These are phyloP conservation scores for Cephus runcator DNA, from an alignment of 2,888 invertebrate species.

Conservation along the genomic window DNA sequence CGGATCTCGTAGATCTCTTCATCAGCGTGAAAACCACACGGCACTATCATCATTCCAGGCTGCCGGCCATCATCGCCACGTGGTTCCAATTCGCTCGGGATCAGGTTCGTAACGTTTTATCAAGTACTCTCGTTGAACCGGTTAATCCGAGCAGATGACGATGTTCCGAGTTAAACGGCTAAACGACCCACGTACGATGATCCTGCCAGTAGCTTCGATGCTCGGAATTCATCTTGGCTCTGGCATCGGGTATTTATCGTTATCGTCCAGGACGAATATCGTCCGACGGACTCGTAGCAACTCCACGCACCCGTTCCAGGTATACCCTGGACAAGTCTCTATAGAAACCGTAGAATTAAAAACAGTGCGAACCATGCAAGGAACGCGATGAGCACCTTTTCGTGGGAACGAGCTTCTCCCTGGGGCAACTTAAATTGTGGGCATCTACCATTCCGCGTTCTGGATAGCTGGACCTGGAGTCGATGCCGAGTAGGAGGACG, in stretches of 20 bases:
- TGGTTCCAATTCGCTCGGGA: conserved; percentile 94
- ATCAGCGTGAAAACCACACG: conserved; percentile 96
- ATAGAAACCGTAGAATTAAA: not conserved
- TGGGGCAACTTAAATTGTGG: not conserved
- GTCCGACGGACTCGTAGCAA: not conserved
- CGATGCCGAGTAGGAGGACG: not conserved
- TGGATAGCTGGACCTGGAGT: not conserved
- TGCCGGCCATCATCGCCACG: conserved; percentile 90
- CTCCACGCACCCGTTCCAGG: not conserved
- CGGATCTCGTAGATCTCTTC: conserved; percentile 87
- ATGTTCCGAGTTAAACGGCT: not conserved
- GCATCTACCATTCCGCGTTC: not conserved
- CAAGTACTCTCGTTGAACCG: conserved; percentile 2
- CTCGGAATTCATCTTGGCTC: not conserved
- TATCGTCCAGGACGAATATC: not conserved
- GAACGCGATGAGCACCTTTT: conserved; percentile 16
- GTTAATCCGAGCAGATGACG: not conserved
- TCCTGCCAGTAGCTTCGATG: not conserved
- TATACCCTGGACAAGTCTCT: not conserved
- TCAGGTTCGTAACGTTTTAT: conserved; percentile 69
- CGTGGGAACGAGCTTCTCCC: conserved; percentile 29
- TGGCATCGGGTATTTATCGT: not conserved
- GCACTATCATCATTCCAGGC: conserved; percentile 84
- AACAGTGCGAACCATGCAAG: conserved; percentile 2
- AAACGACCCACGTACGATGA: not conserved